Conservation (phyloP, 2,888 invertebrate species). For the Syritta pipiens region DNA sequence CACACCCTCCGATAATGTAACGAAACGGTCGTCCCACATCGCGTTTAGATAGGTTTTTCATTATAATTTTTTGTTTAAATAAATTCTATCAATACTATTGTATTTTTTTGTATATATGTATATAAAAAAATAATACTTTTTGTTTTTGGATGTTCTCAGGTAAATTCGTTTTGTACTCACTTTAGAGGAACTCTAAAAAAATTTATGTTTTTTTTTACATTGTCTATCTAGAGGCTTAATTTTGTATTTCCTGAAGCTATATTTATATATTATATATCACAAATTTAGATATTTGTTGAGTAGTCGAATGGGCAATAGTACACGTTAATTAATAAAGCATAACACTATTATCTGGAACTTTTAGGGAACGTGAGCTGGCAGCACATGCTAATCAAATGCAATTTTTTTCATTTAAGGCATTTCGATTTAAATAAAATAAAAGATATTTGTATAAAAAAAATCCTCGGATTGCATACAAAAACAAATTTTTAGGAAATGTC, state of each 20-base stretch:
- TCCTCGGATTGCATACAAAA: too few species aligned
- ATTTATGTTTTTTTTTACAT: not conserved
- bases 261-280: too few species aligned
- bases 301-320: not conserved
- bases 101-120: not conserved
- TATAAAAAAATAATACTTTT: constrained; percentile 6
- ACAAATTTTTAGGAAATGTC: too few species aligned
- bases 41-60: constrained; percentile 74
- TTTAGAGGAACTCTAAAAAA: not conserved
- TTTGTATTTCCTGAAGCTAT: not conserved
- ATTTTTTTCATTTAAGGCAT: not conserved
- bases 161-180: constrained; percentile 31
- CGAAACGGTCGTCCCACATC: constrained; percentile 74
- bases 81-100: not conserved
- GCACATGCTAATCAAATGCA: constrained; percentile 24
- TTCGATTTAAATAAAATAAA: not conserved
- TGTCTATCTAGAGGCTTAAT: not conserved
- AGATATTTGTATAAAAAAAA: not conserved
- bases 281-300: too few species aligned
- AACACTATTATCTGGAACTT: not conserved
- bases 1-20: constrained; percentile 76
- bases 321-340: not conserved
- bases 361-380: not conserved
- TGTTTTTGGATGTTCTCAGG: not conserved
- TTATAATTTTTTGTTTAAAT: constrained; percentile 25